Conservation (phyloP, 1,140 invertebrate genomes). For the Papilio polytes region DNA sequence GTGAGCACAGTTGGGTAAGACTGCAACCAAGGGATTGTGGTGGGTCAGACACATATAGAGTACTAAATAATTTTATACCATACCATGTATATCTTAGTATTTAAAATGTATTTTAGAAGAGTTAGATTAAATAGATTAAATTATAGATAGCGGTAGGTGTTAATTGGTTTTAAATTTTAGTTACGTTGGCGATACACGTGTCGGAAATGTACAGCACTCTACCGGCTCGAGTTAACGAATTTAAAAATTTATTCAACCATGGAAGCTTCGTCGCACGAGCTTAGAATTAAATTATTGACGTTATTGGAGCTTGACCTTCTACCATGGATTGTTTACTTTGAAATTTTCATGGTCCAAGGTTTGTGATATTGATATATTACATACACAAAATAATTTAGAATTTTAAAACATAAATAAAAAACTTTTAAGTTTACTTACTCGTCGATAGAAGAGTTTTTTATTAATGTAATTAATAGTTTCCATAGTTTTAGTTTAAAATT, state of each 20-base stretch:
- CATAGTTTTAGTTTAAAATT: too few species aligned
- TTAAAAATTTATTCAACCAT: background rate
- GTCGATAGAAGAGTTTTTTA: too few species aligned
- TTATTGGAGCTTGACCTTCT: background rate
- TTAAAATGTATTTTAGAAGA: too few species aligned
- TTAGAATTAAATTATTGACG: background rate
- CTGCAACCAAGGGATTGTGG: too few species aligned
- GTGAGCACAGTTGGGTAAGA: too few species aligned
- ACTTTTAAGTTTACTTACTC: too few species aligned
- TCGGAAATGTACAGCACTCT: background rate
- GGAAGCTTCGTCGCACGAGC: background rate
- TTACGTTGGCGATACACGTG: background rate
- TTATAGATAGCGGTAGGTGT: background rate
- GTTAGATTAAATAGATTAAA: too few species aligned
- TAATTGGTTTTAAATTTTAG: background rate
- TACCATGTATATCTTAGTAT: too few species aligned
- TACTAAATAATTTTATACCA: too few species aligned
- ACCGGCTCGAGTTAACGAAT: background rate
- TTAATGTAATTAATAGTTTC: too few species aligned
- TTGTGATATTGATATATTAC: background rate
- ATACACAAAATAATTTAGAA: background rate
- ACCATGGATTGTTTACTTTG: background rate
- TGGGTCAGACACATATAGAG: too few species aligned
- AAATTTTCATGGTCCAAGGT: background rate
- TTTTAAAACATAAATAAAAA: too few species aligned